A percentile compares a stretch with the other conserved stretches of the same genome.
These are phyloP conservation scores for Gadopsis bispinosus DNA, from an alignment of 2,797 vertebrate species.

Conservation along the genomic window DNA sequence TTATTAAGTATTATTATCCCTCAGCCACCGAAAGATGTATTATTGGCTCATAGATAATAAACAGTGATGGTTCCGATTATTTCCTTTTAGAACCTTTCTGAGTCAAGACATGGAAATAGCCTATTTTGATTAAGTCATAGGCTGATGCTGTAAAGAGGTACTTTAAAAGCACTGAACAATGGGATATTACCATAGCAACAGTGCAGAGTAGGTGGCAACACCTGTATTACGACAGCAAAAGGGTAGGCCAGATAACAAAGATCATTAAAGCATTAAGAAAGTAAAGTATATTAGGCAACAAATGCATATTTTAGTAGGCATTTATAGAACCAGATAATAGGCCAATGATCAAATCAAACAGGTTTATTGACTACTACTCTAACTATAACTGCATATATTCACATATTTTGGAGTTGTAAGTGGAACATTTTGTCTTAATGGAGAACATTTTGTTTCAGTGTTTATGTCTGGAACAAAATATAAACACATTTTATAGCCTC, in stretches of 20 bases:
- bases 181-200: conserved; percentile 28
- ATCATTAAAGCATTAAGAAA: not conserved
- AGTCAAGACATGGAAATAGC: not conserved
- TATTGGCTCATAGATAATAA: not conserved
- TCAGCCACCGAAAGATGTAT: not conserved
- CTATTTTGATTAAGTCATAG: conserved; percentile 8
- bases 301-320: not conserved
- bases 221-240: not conserved
- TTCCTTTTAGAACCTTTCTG: not conserved
- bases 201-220: not conserved
- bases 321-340: not conserved
- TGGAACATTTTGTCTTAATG: not conserved
- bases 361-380: not conserved
- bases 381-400: not conserved
- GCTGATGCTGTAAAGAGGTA: not conserved
- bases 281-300: not conserved
- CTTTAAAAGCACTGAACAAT: not conserved
- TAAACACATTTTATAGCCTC: conserved; percentile 26
- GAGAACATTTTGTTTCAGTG: conserved; percentile 12
- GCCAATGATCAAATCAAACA: not conserved
- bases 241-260: not conserved
- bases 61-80: not conserved
- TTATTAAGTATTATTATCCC: conserved; percentile 6
- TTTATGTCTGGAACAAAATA: conserved; percentile 17
- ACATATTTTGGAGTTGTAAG: not conserved